Conservation (phyloP, 2,113 vertebrate genomes). For the Uria aalge region DNA sequence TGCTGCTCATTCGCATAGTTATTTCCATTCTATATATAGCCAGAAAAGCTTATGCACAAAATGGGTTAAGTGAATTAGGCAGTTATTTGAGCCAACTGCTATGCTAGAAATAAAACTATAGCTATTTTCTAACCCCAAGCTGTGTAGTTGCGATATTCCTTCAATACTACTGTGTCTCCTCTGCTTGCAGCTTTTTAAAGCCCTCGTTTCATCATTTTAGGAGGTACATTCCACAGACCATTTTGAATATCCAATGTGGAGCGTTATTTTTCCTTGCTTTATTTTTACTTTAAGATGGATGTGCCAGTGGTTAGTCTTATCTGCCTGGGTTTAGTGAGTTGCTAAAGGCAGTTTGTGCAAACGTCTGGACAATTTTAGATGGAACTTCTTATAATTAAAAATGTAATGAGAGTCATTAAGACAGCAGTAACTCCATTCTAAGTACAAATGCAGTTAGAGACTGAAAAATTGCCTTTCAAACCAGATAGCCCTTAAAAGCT, state of each 20-base stretch:
- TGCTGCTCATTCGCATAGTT: background rate
- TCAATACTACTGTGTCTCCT: background rate
- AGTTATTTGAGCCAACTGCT: constrained; percentile 10
- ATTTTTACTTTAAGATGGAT: background rate
- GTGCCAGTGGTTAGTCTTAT: background rate
- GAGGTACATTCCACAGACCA: background rate
- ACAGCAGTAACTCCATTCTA: background rate
- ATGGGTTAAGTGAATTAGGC: constrained; percentile 25
- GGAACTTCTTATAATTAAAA: background rate
- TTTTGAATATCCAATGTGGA: background rate
- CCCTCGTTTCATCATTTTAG: background rate
- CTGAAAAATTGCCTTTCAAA: background rate
- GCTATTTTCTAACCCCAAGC: background rate
- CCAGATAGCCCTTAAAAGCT: background rate
- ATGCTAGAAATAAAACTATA: background rate
- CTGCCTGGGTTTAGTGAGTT: background rate
- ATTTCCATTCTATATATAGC: background rate
- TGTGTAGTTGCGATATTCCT: background rate
- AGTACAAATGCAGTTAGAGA: background rate
- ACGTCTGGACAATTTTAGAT: background rate
- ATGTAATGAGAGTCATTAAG: background rate
- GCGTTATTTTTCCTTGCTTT: background rate
- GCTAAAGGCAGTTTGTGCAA: background rate
- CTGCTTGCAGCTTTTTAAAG: background rate
- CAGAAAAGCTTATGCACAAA: background rate